Conservation (phyloP, 2,797 vertebrate species). For the Orientallactaga sibirica region DNA sequence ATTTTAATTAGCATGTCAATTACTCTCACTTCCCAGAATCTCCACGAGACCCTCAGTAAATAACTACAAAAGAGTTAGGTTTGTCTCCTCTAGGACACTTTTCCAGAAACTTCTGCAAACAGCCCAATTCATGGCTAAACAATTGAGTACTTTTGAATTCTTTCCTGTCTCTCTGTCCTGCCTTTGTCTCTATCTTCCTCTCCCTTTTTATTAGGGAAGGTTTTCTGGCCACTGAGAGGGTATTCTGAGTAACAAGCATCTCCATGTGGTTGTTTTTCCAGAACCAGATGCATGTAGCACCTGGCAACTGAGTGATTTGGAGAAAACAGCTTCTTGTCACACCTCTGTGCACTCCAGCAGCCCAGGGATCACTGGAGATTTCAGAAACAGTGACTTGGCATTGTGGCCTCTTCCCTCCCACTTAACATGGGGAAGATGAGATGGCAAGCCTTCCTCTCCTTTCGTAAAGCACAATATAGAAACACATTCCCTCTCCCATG, state of each 20-base stretch:
- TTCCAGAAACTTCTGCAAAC: not conserved
- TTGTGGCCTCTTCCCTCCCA: not conserved
- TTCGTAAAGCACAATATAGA: not conserved
- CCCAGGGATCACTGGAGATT: not conserved
- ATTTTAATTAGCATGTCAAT: not conserved
- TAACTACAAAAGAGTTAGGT: not conserved
- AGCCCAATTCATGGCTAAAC: not conserved
- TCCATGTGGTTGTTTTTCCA: constrained; percentile 48
- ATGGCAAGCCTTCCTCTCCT: not conserved
- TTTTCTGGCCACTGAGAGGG: constrained; percentile 28
- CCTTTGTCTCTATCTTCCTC: fast-evolving
- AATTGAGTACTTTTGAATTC: not conserved
- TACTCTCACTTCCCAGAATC: not conserved
- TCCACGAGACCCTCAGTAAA: not conserved
- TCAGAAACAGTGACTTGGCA: not conserved
- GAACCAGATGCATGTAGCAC: constrained; percentile 32
- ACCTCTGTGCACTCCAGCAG: not conserved
- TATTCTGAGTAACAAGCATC: constrained; percentile 7
- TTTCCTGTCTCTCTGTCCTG: not conserved
- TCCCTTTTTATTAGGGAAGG: not conserved
- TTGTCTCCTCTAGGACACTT: not conserved
- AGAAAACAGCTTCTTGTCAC: constrained; percentile 48
- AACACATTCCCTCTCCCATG: not conserved
- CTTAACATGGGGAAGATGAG: not conserved
- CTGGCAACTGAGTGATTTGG: constrained; percentile 44